Conservation (phyloP, 2,797 vertebrate species). For the Mormyrops boulengeri region DNA sequence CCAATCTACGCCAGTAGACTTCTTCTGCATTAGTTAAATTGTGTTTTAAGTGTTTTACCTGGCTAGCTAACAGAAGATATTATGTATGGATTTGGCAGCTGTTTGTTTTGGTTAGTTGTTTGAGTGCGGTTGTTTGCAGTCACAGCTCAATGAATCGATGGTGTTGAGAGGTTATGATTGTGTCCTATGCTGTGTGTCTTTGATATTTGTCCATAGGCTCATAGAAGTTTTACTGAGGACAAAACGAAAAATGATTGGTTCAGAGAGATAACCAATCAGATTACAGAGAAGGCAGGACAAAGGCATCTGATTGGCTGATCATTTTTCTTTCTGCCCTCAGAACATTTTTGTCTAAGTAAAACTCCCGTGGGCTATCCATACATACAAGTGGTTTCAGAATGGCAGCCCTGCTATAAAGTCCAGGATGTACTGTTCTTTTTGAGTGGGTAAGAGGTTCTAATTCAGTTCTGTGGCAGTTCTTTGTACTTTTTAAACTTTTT, state of each 20-base stretch:
- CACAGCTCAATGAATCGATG: not conserved
- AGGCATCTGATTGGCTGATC: not conserved
- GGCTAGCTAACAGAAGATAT: not conserved
- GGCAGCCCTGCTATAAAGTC: not conserved
- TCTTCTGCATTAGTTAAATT: not conserved
- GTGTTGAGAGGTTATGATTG: not conserved
- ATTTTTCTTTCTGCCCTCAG: not conserved
- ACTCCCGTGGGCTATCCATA: not conserved
- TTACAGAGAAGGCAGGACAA: not conserved
- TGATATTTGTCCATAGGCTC: not conserved
- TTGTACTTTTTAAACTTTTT: not conserved
- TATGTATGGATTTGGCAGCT: not conserved
- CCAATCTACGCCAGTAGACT: not conserved
- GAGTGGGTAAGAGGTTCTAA: not conserved
- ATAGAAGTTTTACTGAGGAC: not conserved
- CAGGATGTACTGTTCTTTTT: not conserved
- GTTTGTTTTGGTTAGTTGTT: not conserved
- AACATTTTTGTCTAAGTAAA: not conserved
- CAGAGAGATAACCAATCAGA: not conserved
- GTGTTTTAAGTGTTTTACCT: not conserved
- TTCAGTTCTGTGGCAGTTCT: not conserved
- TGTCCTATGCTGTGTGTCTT: not conserved
- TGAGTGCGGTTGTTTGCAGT: not conserved
- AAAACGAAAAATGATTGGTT: not conserved
- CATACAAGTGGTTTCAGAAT: not conserved